These are phyloP conservation scores for Epinotia ramella DNA, from an alignment of 2,888 invertebrate genomes.

Conservation along the genomic window DNA sequence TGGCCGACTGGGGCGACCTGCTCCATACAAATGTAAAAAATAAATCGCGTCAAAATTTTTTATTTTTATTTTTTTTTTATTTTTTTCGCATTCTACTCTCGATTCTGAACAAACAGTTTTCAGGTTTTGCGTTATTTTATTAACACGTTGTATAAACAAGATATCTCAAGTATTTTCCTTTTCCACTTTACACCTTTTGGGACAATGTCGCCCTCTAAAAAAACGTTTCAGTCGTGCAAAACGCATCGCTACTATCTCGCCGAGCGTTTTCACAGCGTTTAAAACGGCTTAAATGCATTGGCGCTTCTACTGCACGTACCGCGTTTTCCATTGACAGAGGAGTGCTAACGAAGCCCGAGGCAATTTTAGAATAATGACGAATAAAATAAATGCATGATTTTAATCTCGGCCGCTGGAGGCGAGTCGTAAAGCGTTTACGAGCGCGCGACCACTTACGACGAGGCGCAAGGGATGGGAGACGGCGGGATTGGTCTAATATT, in stretches of 20 bases:
- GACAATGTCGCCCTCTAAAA: conserved; percentile 29
- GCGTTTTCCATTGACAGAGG: conserved; percentile 12
- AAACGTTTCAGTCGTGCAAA: conserved; percentile 23
- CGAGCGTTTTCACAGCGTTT: conserved; percentile 2
- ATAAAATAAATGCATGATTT: conserved; percentile 84
- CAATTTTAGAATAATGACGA: conserved; percentile 76
- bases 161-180: conserved; percentile 9
- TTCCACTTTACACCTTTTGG: conserved; percentile 22
- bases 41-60: too few relatives aligned
- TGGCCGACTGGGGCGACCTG: too few relatives aligned
- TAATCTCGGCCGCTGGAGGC: conserved; percentile 75
- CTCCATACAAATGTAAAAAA: too few relatives aligned
- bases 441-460: conserved; percentile 67
- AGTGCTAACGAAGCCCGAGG: conserved; percentile 53
- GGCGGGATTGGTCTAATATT: conserved; percentile 43
- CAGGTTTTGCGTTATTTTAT: too few relatives aligned
- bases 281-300: conserved; percentile 9
- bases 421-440: conserved; percentile 82
- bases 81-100: too few relatives aligned
- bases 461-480: conserved; percentile 50
- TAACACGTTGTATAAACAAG: conserved; percentile 4
- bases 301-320: conserved; percentile 1
- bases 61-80: too few relatives aligned
- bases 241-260: conserved; percentile 39
- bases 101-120: too few relatives aligned